phyloP scores from a whole-genome alignment of 2,113 vertebrate genomes.

The Cynopterus brachyotis region DNA sequence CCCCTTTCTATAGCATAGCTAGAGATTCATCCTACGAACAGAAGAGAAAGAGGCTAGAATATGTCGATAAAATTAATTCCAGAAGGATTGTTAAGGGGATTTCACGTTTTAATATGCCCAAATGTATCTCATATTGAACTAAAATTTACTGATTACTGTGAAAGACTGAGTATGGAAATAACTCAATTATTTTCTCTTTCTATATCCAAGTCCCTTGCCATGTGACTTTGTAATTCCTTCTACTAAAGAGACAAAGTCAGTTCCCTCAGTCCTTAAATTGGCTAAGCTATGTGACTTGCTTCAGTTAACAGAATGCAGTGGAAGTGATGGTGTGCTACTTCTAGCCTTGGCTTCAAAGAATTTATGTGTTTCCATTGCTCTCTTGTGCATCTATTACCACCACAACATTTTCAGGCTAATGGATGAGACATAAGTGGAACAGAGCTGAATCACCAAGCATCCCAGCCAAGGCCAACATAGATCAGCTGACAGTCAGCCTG shows the following conservation, averaged over 20 bases:
- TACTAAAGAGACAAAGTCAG: background rate
- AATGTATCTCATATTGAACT: background rate
- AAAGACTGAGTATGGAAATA: background rate
- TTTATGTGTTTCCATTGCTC: background rate
- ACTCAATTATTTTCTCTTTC: background rate
- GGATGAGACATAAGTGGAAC: background rate
- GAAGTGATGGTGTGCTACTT: background rate
- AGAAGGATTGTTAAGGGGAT: background rate
- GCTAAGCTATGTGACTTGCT: background rate
- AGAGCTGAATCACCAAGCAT: background rate
- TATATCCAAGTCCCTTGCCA: background rate
- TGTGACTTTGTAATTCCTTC: background rate
- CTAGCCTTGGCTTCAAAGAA: background rate
- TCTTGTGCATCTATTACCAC: background rate
- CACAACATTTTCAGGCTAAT: background rate
- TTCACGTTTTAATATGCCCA: background rate
- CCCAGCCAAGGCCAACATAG: background rate
- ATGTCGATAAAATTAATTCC: background rate
- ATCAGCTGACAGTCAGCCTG: background rate
- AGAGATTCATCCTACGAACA: background rate
- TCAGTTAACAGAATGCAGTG: background rate
- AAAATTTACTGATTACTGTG: background rate
- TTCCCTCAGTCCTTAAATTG: background rate
- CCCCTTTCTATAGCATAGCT: background rate
- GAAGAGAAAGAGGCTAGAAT: background rate